These are phyloP conservation scores for Brachymystax lenok DNA, from an alignment of 2,797 vertebrate genomes.

Conservation along the genomic window DNA sequence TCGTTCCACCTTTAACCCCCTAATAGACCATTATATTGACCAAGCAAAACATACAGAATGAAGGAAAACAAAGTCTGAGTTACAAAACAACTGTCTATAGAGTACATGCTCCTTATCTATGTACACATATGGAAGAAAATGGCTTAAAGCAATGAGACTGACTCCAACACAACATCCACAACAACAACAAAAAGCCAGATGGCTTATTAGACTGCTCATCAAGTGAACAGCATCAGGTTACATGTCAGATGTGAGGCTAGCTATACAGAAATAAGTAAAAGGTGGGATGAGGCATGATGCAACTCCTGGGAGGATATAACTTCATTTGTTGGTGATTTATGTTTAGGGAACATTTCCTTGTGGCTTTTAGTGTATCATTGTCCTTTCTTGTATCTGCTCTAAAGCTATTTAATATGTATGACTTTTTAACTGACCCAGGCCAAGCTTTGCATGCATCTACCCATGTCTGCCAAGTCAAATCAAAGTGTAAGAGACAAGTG, in stretches of 20 bases:
- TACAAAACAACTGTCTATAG: background rate
- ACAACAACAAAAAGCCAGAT: background rate
- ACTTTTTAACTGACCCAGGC: background rate
- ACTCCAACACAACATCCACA: background rate
- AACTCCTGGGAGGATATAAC: too few species aligned
- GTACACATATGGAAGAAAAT: background rate
- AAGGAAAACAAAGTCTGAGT: background rate
- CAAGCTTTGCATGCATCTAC: background rate
- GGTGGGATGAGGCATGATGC: too few species aligned
- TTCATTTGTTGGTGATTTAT: background rate
- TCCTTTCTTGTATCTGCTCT: too few species aligned
- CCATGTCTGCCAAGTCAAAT: background rate
- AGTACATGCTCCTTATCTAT: background rate
- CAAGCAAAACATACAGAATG: background rate
- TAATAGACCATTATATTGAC: background rate
- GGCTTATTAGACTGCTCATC: background rate
- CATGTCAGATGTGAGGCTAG: background rate
- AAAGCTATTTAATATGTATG: background rate
- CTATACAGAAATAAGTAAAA: background rate
- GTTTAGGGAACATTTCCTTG: background rate
- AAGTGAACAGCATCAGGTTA: background rate
- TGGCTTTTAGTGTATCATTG: too few species aligned
- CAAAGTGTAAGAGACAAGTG: background rate
- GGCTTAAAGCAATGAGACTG: background rate
- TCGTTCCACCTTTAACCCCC: too few species aligned